Evolutionary conservation across 2,113 vertebrate genomes (phyloP).

Genomic region (Pluvialis apricaria): DNA sequence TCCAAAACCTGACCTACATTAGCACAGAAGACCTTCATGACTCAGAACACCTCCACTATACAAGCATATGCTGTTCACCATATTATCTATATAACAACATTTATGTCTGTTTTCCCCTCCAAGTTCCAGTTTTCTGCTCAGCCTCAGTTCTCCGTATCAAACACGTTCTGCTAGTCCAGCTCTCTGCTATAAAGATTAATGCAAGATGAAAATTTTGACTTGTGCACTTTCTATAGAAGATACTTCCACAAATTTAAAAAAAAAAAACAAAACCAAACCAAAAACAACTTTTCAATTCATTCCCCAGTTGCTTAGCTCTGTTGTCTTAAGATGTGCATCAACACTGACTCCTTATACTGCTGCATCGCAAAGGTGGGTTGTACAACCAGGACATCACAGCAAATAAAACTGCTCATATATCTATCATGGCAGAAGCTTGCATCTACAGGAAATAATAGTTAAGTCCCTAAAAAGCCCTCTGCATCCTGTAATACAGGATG

Average conservation of each 20-base stretch:
- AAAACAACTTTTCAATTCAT: neutral
- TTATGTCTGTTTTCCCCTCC: neutral
- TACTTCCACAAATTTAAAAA: neutral
- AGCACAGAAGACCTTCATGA: neutral
- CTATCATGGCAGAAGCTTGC: neutral
- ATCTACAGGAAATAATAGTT: neutral
- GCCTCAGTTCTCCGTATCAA: neutral
- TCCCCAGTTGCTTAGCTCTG: neutral
- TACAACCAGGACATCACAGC: neutral
- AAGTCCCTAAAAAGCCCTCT: neutral
- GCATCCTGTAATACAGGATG: neutral
- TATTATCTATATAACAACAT: neutral
- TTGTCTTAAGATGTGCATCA: neutral
- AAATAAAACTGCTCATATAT: neutral
- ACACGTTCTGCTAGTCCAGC: neutral
- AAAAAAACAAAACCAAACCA: too few species aligned
- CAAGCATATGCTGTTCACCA: neutral
- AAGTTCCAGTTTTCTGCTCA: neutral
- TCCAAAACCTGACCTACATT: neutral
- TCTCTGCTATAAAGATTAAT: neutral
- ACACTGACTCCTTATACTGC: neutral
- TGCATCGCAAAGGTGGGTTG: neutral
- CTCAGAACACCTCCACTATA: neutral
- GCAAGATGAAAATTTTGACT: neutral
- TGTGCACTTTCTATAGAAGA: neutral